Conservation (phyloP, 2,113 vertebrate genomes). For the Vulpes vulpes region DNA sequence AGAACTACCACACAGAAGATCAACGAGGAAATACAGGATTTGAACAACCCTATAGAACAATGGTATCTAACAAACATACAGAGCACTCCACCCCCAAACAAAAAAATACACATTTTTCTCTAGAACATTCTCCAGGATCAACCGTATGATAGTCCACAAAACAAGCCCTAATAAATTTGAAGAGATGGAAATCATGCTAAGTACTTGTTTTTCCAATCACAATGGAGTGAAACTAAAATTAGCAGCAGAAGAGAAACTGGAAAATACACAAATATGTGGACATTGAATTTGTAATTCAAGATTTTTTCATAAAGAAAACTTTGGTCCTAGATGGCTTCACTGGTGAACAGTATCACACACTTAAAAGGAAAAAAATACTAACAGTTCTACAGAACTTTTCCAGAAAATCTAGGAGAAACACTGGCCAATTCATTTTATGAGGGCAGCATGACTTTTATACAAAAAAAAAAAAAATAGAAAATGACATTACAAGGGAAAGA, state of each 20-base stretch:
- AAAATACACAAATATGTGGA: not conserved
- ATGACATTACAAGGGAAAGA: not conserved
- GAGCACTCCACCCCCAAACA: not conserved
- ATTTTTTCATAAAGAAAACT: not conserved
- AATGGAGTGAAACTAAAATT: not conserved
- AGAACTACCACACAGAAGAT: not conserved
- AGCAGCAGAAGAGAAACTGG: not conserved
- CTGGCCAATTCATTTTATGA: not conserved
- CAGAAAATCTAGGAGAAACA: not conserved
- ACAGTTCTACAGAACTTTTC: not conserved
- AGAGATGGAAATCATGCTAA: not conserved
- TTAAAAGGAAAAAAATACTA: not conserved
- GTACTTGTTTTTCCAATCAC: not conserved
- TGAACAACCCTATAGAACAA: not conserved
- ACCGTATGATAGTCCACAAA: too few relatives aligned
- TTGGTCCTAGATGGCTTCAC: not conserved
- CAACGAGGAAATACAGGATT: not conserved
- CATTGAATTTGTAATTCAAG: not conserved
- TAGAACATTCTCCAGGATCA: not conserved
- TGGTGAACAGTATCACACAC: not conserved
- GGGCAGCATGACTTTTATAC: not conserved
- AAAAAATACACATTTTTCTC: not conserved
- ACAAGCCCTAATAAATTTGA: not conserved
- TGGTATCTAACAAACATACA: not conserved
- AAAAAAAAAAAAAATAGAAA: not conserved